phyloP scores from a whole-genome alignment of 2,113 vertebrate species.

The Rhabdomys dilectus region DNA sequence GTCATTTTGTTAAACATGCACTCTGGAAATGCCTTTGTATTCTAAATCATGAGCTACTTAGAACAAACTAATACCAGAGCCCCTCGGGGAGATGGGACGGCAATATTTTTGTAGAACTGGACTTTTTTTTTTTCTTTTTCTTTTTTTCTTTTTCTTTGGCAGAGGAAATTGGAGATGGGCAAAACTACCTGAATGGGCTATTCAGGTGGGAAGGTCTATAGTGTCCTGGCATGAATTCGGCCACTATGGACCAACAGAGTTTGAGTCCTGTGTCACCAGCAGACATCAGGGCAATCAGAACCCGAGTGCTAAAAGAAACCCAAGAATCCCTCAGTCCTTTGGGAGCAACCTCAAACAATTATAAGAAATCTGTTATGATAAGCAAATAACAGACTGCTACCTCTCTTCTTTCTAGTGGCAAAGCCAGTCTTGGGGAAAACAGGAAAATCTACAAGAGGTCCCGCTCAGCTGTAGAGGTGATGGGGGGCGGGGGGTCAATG shows the following conservation, averaged over 20 bases:
- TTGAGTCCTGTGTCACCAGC: conserved; percentile 22
- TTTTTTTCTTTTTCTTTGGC: not conserved
- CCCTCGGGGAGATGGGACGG: conserved; percentile 86
- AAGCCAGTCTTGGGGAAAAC: not conserved
- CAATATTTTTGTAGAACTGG: conserved; percentile 84
- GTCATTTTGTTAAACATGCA: conserved; percentile 93
- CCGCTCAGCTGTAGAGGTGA: conserved; percentile 16
- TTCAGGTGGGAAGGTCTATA: conserved; percentile 58
- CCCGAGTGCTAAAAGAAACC: not conserved
- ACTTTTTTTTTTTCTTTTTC: conserved; percentile 70
- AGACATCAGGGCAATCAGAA: not conserved
- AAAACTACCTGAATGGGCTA: conserved; percentile 72
- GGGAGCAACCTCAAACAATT: conserved; percentile 6
- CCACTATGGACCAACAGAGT: not conserved
- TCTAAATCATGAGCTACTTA: conserved; percentile 91
- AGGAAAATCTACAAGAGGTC: not conserved
- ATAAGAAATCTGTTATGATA: conserved; percentile 60
- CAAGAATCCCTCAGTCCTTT: conserved; percentile 35
- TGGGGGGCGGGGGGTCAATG: not conserved
- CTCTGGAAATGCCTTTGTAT: conserved; percentile 90
- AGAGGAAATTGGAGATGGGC: conserved; percentile 77
- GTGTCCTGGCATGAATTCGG: not conserved
- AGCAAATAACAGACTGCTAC: not conserved
- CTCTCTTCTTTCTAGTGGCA: conserved; percentile 6
- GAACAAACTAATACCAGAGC: conserved; percentile 87